These are phyloP conservation scores for Doryteuthis pealeii DNA, from an alignment of 1,140 invertebrate species.

Conservation along the genomic window DNA sequence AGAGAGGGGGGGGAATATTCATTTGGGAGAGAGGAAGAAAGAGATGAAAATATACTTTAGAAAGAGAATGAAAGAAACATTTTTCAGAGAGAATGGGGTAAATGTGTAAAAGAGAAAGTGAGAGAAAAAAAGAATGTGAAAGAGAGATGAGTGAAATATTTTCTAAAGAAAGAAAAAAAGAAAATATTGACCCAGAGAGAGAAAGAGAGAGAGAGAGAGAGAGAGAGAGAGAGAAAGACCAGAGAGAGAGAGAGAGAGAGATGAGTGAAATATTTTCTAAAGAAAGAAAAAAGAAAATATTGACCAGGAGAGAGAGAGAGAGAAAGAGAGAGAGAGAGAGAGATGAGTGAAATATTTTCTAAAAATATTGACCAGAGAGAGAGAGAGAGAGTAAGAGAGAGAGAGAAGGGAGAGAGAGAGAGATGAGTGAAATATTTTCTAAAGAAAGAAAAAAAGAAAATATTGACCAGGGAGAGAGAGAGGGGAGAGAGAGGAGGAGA, in stretches of 20 bases:
- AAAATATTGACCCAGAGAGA: too few relatives aligned
- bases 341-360: too few relatives aligned
- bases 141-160: constrained; percentile 1
- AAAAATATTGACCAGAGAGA: too few relatives aligned
- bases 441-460: not conserved
- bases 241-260: too few relatives aligned
- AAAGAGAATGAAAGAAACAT: not conserved
- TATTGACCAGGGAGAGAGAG: not conserved
- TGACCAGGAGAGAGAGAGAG: not conserved
- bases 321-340: not conserved
- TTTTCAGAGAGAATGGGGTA: not conserved
- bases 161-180: too few relatives aligned
- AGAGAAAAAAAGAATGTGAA: not conserved
- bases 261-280: too few relatives aligned
- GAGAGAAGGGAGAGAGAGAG: not conserved
- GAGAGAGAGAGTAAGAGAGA: not conserved
- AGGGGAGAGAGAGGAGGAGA: constrained; percentile 13
- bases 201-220: not conserved
- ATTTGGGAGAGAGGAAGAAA: not conserved
- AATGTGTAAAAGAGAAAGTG: not conserved
- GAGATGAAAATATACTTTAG: too few relatives aligned
- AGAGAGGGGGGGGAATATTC: too few relatives aligned
- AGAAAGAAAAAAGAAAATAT: not conserved
- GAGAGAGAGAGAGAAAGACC: not conserved
- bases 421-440: too few relatives aligned